A percentile compares a stretch with the other conserved stretches of the same genome.
phyloP scores from a whole-genome alignment of 2,888 invertebrate genomes.

The Atrina japonica region DNA sequence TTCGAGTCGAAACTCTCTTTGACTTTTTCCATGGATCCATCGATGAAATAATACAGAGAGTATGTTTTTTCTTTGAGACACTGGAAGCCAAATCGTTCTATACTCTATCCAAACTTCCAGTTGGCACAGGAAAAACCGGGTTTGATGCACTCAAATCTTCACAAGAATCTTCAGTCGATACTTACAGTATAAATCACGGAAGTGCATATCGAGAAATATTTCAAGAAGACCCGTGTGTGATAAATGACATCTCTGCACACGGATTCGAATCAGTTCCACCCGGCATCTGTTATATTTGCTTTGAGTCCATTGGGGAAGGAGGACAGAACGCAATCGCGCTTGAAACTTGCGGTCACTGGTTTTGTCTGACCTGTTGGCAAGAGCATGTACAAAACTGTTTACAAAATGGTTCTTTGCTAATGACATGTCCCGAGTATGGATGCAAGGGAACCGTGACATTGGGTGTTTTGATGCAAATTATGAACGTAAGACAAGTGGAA shows the following conservation, averaged over 20 bases:
- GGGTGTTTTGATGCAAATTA: constrained; percentile 13
- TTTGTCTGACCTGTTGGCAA: constrained; percentile 62
- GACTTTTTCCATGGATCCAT: constrained; percentile 54
- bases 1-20: constrained; percentile 56
- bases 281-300: constrained; percentile 57
- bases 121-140: neutral
- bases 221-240: neutral
- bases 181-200: neutral
- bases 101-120: neutral
- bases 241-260: too few relatives aligned
- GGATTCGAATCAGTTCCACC: constrained; percentile 38
- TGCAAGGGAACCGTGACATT: constrained; percentile 50
- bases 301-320: constrained; percentile 42
- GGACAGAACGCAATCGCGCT: constrained; percentile 47
- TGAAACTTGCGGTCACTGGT: constrained; percentile 62
- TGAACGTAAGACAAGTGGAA: constrained; percentile 4
- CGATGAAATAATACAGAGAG: constrained; percentile 50
- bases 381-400: constrained; percentile 50
- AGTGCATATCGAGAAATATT: neutral
- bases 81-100: neutral
- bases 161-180: neutral
- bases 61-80: neutral
- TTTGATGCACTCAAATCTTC: constrained; percentile 19
- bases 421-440: constrained; percentile 58
- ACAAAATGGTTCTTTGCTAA: constrained; percentile 26